phyloP scores from a whole-genome alignment of 2,888 invertebrate species.

The Rotaria sp. region DNA sequence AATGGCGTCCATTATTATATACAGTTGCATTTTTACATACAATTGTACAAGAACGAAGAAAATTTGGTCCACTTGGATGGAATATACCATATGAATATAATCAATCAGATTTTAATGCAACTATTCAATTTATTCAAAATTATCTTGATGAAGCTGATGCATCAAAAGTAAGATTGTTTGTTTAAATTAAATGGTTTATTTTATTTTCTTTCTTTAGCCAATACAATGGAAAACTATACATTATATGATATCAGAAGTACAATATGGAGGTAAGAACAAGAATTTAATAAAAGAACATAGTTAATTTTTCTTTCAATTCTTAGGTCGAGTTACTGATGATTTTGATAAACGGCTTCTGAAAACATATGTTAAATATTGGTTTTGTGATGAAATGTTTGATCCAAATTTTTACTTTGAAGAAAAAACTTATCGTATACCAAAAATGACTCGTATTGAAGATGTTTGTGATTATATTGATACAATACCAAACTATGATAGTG shows the following conservation, averaged over 20 bases:
- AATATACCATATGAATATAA: slow-evolving; percentile 56
- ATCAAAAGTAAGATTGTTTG: slow-evolving; percentile 48
- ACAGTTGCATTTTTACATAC: slow-evolving; percentile 67
- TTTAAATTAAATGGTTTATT: background rate
- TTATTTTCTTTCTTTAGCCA: slow-evolving; percentile 45
- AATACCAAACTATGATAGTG: slow-evolving; percentile 52
- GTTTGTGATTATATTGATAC: slow-evolving; percentile 51
- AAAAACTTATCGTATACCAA: slow-evolving; percentile 54
- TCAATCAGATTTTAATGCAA: slow-evolving; percentile 53
- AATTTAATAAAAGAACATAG: background rate
- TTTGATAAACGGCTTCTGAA: slow-evolving; percentile 55
- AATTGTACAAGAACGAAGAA: slow-evolving; percentile 55
- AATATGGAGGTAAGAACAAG: slow-evolving; percentile 50
- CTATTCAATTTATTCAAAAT: slow-evolving; percentile 54
- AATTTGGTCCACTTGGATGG: slow-evolving; percentile 56
- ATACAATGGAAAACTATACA: slow-evolving; percentile 54
- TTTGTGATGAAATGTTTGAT: slow-evolving; percentile 54
- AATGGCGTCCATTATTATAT: slow-evolving; percentile 73
- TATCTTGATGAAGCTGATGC: slow-evolving; percentile 54
- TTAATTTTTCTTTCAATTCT: background rate
- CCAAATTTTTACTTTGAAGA: slow-evolving; percentile 51
- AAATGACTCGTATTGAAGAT: slow-evolving; percentile 50
- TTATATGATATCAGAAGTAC: slow-evolving; percentile 58
- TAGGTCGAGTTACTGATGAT: slow-evolving; percentile 55
- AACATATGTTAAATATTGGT: slow-evolving; percentile 56